Evolutionary conservation across 2,113 vertebrate genomes (phyloP).

Genomic region (Crotalus horridus): DNA sequence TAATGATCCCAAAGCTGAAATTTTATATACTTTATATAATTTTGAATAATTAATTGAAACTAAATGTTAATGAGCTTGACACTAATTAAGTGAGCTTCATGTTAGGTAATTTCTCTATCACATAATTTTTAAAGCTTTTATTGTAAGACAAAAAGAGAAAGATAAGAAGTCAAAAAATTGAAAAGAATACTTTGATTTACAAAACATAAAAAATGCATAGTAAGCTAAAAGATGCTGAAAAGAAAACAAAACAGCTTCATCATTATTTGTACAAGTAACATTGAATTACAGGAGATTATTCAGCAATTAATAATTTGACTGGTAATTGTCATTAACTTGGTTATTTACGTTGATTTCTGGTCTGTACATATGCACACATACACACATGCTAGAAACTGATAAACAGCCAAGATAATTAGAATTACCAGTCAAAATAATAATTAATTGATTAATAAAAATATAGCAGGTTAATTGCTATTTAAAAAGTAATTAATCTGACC

Average conservation of each 20-base stretch:
- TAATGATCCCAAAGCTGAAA: background rate
- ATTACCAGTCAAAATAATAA: background rate
- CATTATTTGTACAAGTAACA: background rate
- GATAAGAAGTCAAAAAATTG: background rate
- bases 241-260: background rate
- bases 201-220: background rate
- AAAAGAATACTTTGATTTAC: background rate
- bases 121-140: background rate
- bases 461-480: background rate
- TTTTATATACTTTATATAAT: conserved; percentile 17
- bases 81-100: conserved; percentile 1
- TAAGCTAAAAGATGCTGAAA: background rate
- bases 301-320: background rate
- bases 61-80: conserved; percentile 15
- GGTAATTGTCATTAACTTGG: background rate
- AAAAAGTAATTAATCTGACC: background rate
- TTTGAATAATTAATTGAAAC: conserved; percentile 16
- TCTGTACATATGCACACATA: background rate
- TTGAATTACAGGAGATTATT: background rate
- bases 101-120: background rate
- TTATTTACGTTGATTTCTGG: background rate
- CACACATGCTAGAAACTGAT: background rate
- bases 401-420: background rate
- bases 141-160: background rate
- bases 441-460: background rate